Percentiles rank a stretch among this genome's conserved stretches.
phyloP scores from a whole-genome alignment of 2,797 vertebrate genomes.

The Triplophysa yarkandensis region DNA sequence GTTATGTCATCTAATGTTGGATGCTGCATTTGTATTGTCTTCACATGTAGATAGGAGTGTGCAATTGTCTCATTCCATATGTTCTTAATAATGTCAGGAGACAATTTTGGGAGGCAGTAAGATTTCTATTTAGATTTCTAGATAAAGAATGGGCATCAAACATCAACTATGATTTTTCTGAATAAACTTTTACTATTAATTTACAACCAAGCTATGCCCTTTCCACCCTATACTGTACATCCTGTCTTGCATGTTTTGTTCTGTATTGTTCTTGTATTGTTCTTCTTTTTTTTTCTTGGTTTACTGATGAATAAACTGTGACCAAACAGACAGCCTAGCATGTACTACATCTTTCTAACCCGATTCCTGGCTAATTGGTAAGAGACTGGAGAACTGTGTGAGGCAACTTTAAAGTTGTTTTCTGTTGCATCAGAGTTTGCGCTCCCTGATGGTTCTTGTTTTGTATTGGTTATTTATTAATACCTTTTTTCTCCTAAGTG shows the following conservation, averaged over 20 bases:
- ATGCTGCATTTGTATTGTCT: too few relatives aligned
- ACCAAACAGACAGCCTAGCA: conserved; percentile 18
- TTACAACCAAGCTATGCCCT: neutral
- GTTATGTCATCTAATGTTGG: too few relatives aligned
- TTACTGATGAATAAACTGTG: conserved; percentile 5
- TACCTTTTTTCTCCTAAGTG: neutral
- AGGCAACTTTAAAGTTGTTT: conserved; percentile 7
- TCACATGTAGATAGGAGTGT: too few relatives aligned
- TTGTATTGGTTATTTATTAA: neutral
- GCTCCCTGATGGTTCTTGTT: neutral
- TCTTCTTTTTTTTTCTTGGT: neutral
- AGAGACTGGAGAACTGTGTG: conserved; percentile 2
- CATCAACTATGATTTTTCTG: too few relatives aligned
- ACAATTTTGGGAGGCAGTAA: too few relatives aligned
- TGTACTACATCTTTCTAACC: conserved; percentile 21
- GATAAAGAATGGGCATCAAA: too few relatives aligned
- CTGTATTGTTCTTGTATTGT: neutral
- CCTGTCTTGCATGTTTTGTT: neutral
- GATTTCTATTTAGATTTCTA: too few relatives aligned
- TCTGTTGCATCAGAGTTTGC: neutral
- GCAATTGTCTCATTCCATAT: too few relatives aligned
- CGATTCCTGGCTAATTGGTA: conserved; percentile 2
- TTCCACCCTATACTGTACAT: neutral
- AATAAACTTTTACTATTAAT: too few relatives aligned
- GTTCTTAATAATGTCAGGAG: too few relatives aligned